A percentile compares a stretch with the other conserved stretches of the same genome.
phyloP scores from a whole-genome alignment of 2,113 vertebrate genomes.

The Xiphorhynchus elegans region DNA sequence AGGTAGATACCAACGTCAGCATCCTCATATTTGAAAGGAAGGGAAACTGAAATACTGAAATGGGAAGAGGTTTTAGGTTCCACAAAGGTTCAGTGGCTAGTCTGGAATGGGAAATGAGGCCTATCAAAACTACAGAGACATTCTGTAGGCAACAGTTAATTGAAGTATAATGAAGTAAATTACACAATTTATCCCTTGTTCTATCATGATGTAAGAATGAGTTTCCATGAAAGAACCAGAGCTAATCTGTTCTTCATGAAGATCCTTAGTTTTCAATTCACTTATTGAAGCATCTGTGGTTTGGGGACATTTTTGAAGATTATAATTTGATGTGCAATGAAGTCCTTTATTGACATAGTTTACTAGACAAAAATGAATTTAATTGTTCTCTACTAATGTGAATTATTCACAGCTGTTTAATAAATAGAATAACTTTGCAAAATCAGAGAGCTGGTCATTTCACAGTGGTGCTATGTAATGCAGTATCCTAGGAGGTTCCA shows the following conservation, averaged over 20 bases:
- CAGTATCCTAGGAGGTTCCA: not conserved
- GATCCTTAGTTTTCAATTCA: not conserved
- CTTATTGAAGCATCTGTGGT: not conserved
- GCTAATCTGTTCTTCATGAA: not conserved
- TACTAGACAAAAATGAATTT: not conserved
- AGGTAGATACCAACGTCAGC: not conserved
- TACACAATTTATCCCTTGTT: not conserved
- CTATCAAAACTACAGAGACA: not conserved
- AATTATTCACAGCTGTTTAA: not conserved
- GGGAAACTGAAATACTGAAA: not conserved
- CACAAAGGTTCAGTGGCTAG: not conserved
- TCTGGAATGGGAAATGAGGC: not conserved
- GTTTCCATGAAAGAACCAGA: not conserved
- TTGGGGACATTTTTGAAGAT: not conserved
- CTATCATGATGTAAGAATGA: not conserved
- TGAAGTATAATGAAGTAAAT: not conserved
- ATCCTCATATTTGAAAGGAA: not conserved
- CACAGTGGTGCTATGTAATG: not conserved
- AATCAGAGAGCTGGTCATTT: not conserved
- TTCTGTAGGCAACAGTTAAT: not conserved
- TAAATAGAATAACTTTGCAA: not conserved
- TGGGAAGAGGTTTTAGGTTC: not conserved
- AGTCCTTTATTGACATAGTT: not conserved
- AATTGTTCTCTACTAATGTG: not conserved
- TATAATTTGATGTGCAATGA: not conserved